Base-by-base conservation (phyloP, 1,140 invertebrate genomes). In the Aplysia californica region DNA sequence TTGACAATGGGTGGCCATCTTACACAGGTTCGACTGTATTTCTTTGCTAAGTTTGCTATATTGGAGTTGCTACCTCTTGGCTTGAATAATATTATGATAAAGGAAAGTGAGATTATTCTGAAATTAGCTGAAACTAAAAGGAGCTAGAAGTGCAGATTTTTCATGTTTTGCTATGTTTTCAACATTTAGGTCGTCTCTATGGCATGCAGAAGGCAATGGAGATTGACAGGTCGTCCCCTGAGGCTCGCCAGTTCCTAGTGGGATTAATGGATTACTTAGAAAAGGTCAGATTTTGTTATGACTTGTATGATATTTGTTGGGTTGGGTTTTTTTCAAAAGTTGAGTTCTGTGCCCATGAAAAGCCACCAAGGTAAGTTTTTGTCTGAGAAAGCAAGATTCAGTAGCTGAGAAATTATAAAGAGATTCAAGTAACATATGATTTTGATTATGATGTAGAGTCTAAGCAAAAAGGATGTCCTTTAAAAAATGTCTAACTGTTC, bases 251-350 rank as follows among this genome's bases (percentile, higher is more conserved):
- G 71, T 92, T 97, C 66, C 84, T 94, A 4, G 85, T 92, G 87
- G 90, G 92, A 73, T 88, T 99, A 10, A 96, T 99, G 95, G 96
- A 98, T 86, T 96, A 95, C 94, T 89, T 99, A 61, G 97, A 99
- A 91, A 91, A 91, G 81, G 93, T 91, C 79, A 75, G 58, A 23
- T 44, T 71, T 33, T 18, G 6, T 18, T 66, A 15, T 66, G 36
- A 66, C 64, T 29, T 61, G 6, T 10, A 23, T 61, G 26, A 10
- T 61, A 61, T 10, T 6, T 18, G 18, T 6, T 61, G 58, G 26
- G 10, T 23, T 29, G 10, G 6, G 10, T 18, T 31, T 61, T 61
- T 26, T 10, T 18, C 6, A 61, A 61, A 18, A 61, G 10, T 61
- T 18, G 10, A 10, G 26, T 61, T 31, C 58, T 61, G 10, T 10